Percentiles rank a stretch among this genome's conserved stretches.
Conservation (phyloP, 2,113 vertebrate species). For the Planiliza haematocheilus region DNA sequence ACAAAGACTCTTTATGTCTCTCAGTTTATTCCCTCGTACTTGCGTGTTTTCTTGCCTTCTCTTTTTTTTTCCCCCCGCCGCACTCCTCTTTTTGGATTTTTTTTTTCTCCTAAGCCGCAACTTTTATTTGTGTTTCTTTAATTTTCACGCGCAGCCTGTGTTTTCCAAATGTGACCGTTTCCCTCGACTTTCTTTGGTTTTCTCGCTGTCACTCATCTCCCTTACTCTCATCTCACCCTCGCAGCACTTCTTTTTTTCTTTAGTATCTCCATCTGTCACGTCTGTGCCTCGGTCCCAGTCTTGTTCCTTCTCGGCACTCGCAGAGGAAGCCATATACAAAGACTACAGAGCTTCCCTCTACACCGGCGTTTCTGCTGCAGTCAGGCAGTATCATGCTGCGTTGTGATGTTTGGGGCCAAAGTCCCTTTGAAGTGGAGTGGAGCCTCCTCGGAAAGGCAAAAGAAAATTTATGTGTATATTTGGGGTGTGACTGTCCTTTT, state of each 20-base stretch:
- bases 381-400: conserved; percentile 57
- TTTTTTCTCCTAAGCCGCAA: conserved; percentile 2
- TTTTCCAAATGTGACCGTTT: conserved; percentile 48
- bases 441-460: conserved; percentile 53
- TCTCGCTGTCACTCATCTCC: conserved; percentile 34
- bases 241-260: conserved; percentile 35
- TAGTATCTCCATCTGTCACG: conserved; percentile 66
- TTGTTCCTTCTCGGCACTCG: conserved; percentile 53
- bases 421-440: conserved; percentile 68
- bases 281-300: conserved; percentile 61
- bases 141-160: background rate
- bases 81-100: background rate
- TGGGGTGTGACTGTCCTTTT: conserved; percentile 52
- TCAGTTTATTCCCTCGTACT: conserved; percentile 30
- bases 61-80: background rate
- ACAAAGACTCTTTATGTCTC: conserved; percentile 59
- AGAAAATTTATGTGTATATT: conserved; percentile 45
- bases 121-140: conserved; percentile 21
- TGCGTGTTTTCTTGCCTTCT: conserved; percentile 9
- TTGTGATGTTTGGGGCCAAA: conserved; percentile 65
- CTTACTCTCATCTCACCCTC: conserved; percentile 45
- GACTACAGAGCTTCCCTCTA: conserved; percentile 50
- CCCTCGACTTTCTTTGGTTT: conserved; percentile 14
- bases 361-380: conserved; percentile 58
- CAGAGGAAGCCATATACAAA: conserved; percentile 62